phyloP scores from a whole-genome alignment of 1,140 invertebrate genomes.

The Hycleus phaleratus region DNA sequence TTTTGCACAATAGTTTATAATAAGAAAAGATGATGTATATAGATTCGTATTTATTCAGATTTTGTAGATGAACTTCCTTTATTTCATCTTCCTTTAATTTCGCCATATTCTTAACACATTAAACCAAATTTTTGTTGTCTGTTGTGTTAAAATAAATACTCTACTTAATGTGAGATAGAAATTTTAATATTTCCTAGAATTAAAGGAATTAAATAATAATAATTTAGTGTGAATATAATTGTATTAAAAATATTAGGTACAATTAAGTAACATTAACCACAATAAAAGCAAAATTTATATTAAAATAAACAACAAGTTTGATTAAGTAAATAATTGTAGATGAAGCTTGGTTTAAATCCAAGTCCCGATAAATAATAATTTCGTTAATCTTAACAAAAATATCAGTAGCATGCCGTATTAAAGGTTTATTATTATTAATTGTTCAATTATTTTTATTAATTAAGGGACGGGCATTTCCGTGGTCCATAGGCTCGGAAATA shows the following conservation, averaged over 20 bases:
- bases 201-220: no score
- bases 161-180: no score
- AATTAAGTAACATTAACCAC: constrained; percentile 36
- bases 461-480: constrained; percentile 36
- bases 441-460: constrained; percentile 2
- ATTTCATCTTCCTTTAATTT: no score
- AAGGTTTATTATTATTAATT: no score
- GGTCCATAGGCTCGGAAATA: constrained; percentile 36
- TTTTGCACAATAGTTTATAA: no score
- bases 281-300: constrained; percentile 23
- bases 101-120: no score
- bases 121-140: no score
- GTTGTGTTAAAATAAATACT: no score
- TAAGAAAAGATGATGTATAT: no score
- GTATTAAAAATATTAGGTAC: constrained; percentile 39
- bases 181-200: no score
- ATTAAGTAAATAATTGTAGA: constrained; percentile 4
- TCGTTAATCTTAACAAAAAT: constrained; percentile 8
- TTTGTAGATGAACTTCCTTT: no score
- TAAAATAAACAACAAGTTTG: background rate
- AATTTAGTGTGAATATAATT: constrained; percentile 18
- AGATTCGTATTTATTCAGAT: no score
- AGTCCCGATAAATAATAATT: background rate
- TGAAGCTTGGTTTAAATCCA: background rate
- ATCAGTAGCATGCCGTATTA: constrained; percentile 9